Percentiles rank a stretch among this genome's conserved stretches.
These are phyloP conservation scores for Charaxes varanes DNA, from an alignment of 1,140 invertebrate genomes.

Conservation along the genomic window DNA sequence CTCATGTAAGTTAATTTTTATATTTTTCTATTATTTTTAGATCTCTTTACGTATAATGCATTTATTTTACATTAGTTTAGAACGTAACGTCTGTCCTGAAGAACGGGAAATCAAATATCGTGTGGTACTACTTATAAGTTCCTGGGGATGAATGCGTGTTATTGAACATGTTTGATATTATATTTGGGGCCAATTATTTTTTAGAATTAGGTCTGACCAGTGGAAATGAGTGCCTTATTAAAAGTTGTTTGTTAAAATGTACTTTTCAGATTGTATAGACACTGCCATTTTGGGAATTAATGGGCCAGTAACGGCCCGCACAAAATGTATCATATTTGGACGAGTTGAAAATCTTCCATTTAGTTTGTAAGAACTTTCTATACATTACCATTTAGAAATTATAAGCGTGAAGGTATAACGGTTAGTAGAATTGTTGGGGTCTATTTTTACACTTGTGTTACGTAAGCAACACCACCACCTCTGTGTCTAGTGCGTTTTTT, in stretches of 20 bases:
- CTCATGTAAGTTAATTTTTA: constrained; percentile 70
- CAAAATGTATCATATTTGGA: constrained; percentile 42
- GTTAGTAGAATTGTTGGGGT: constrained; percentile 24
- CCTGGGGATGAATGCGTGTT: constrained; percentile 39
- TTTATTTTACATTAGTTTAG: constrained; percentile 64
- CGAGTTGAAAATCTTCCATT: constrained; percentile 57
- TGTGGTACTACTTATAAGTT: constrained; percentile 45
- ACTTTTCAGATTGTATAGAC: constrained; percentile 21
- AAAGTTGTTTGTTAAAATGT: constrained; percentile 35
- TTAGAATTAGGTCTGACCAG: constrained; percentile 29
- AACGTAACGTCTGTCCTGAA: constrained; percentile 12
- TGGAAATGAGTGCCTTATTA: constrained; percentile 54
- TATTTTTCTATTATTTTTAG: constrained; percentile 69
- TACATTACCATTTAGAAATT: constrained; percentile 69
- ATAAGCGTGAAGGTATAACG: constrained; percentile 37
- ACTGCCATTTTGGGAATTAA: constrained; percentile 42
- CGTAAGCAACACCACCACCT: neutral
- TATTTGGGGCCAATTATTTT: constrained; percentile 50
- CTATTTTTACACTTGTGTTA: neutral
- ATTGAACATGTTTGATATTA: constrained; percentile 32
- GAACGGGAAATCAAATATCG: constrained; percentile 25
- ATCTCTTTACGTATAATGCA: constrained; percentile 73
- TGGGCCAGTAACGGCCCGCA: constrained; percentile 23
- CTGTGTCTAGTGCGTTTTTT: neutral
- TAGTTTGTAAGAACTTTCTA: constrained; percentile 65